A percentile compares a stretch with the other conserved stretches of the same genome.
Conservation (phyloP, 2,113 vertebrate species). For the Thermophis baileyi region DNA sequence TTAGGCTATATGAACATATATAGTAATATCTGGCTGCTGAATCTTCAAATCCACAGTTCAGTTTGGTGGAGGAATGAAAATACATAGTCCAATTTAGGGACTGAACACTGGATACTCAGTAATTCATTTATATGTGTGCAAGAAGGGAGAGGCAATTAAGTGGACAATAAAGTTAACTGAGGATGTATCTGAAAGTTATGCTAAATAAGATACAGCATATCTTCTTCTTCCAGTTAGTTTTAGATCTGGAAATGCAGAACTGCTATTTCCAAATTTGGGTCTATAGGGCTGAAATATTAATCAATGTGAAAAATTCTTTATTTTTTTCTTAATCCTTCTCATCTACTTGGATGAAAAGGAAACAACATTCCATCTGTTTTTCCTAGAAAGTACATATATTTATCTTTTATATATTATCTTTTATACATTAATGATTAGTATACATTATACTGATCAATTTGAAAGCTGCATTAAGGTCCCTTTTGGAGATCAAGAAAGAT, state of each 20-base stretch:
- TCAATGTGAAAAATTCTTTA: not conserved
- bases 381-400: not conserved
- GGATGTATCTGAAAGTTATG: not conserved
- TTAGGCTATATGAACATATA: conserved; percentile 63
- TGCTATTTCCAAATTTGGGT: not conserved
- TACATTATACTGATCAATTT: not conserved
- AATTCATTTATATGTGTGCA: conserved; percentile 10
- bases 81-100: conserved; percentile 42
- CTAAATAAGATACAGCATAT: not conserved
- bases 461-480: not conserved
- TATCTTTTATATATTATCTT: not conserved
- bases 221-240: not conserved
- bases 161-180: conserved; percentile 24
- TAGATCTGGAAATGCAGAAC: too few species aligned
- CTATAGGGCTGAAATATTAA: not conserved
- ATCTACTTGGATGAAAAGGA: not conserved
- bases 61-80: conserved; percentile 40
- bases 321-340: not conserved
- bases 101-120: not conserved
- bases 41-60: conserved; percentile 55
- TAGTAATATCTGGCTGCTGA: conserved; percentile 48
- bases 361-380: not conserved
- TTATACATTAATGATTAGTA: not conserved
- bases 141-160: conserved; percentile 14
- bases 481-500: not conserved